phyloP scores from a whole-genome alignment of 1,140 invertebrate genomes.

The Acyrthosiphon pisum region DNA sequence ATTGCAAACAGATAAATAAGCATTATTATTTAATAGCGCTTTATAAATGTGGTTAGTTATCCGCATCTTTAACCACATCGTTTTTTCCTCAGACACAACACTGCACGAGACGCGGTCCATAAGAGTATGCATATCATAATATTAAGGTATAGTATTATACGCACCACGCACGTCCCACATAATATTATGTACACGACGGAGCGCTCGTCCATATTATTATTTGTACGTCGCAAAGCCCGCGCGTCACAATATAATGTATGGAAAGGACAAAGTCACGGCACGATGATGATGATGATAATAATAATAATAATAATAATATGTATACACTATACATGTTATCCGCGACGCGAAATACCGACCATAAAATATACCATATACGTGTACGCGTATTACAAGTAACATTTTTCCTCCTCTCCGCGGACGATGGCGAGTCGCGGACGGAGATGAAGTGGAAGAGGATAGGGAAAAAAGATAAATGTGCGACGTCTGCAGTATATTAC shows the following conservation, averaged over 20 bases:
- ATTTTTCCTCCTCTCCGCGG: not conserved
- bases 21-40: not conserved
- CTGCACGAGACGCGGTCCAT: not conserved
- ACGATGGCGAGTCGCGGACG: not conserved
- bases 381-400: not conserved
- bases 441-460: too few relatives aligned
- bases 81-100: not conserved
- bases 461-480: slow-evolving; percentile 17
- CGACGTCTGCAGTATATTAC: not conserved
- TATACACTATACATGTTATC: not conserved
- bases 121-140: not conserved
- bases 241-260: not conserved
- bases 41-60: not conserved
- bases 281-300: not conserved
- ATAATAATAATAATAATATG: not conserved
- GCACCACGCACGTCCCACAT: not conserved
- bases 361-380: not conserved
- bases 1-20: too few relatives aligned
- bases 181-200: not conserved
- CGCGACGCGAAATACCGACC: not conserved
- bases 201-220: not conserved
- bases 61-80: not conserved
- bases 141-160: not conserved
- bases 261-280: not conserved
- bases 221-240: not conserved